These are phyloP conservation scores for Scotopteryx bipunctaria DNA, from an alignment of 2,888 invertebrate genomes.

Conservation along the genomic window DNA sequence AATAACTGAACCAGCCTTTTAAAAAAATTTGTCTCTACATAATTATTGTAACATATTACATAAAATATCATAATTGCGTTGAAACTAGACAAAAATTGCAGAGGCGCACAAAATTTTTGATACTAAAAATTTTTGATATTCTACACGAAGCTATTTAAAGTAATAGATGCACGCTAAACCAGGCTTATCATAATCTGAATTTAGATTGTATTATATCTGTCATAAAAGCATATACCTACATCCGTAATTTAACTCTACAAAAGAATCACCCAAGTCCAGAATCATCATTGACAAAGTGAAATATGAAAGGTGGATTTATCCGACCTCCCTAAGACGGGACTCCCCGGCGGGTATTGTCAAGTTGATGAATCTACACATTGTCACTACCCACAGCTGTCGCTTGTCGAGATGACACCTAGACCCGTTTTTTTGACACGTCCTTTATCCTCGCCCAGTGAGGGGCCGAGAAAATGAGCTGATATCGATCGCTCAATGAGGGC, in stretches of 20 bases:
- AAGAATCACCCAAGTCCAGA: neutral
- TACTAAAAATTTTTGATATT: too few species aligned
- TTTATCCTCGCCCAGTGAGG: conserved; percentile 69
- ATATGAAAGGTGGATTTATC: conserved; percentile 2
- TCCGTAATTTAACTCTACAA: neutral
- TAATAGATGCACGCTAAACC: too few species aligned
- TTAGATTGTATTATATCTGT: too few species aligned
- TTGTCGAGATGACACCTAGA: conserved; percentile 78
- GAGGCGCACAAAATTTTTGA: too few species aligned
- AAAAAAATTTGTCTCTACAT: too few species aligned
- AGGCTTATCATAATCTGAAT: too few species aligned
- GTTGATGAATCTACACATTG: conserved; percentile 76
- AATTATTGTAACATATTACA: too few species aligned
- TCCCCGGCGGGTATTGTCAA: conserved; percentile 67
- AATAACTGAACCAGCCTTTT: too few species aligned
- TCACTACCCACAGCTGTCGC: conserved; percentile 76
- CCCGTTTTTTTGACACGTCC: conserved; percentile 72
- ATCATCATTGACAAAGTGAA: neutral
- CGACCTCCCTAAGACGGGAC: conserved; percentile 40
- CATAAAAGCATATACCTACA: too few species aligned
- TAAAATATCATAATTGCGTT: too few species aligned
- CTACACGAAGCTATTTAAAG: too few species aligned
- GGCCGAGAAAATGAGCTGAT: conserved; percentile 73
- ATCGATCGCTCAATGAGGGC: conserved; percentile 77
- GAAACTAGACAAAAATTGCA: too few species aligned